phyloP scores from a whole-genome alignment of 2,888 invertebrate species.

The Hirtodrosophila confusa region DNA sequence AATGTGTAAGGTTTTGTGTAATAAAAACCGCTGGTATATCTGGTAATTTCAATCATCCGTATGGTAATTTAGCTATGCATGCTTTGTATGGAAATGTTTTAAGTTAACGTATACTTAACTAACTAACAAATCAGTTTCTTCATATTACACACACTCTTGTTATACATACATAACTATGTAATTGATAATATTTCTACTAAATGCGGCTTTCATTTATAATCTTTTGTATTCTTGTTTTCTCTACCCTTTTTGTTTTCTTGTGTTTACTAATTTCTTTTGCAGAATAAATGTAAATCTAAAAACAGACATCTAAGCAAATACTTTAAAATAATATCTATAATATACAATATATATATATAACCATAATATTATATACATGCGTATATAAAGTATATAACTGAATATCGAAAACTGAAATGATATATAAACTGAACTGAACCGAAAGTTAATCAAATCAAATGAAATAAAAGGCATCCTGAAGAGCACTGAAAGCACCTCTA shows the following conservation, averaged over 20 bases:
- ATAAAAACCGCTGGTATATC: too few species aligned
- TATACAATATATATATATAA: slow-evolving; percentile 23
- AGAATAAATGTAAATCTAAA: slow-evolving; percentile 79
- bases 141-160: neutral
- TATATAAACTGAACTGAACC: slow-evolving; percentile 15
- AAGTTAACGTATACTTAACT: too few species aligned
- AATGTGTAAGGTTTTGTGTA: too few species aligned
- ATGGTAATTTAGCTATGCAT: too few species aligned
- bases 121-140: too few species aligned
- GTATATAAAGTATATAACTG: slow-evolving; percentile 17
- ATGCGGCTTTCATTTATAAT: slow-evolving; percentile 42
- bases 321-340: slow-evolving; percentile 44
- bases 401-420: slow-evolving; percentile 5
- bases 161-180: neutral
- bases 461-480: slow-evolving; percentile 12
- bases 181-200: slow-evolving; percentile 11
- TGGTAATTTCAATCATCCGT: too few species aligned
- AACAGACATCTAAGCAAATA: slow-evolving; percentile 57
- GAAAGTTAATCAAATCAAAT: neutral
- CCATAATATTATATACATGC: slow-evolving; percentile 15
- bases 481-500: slow-evolving; percentile 19
- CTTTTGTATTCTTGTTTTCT: slow-evolving; percentile 42
- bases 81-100: too few species aligned
- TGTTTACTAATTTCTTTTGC: slow-evolving; percentile 75
- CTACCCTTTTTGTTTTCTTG: slow-evolving; percentile 39